Percentiles rank a stretch among this genome's conserved stretches.
These are phyloP conservation scores for Chaetodon auriga DNA, from an alignment of 2,113 vertebrate species.

Conservation along the genomic window DNA sequence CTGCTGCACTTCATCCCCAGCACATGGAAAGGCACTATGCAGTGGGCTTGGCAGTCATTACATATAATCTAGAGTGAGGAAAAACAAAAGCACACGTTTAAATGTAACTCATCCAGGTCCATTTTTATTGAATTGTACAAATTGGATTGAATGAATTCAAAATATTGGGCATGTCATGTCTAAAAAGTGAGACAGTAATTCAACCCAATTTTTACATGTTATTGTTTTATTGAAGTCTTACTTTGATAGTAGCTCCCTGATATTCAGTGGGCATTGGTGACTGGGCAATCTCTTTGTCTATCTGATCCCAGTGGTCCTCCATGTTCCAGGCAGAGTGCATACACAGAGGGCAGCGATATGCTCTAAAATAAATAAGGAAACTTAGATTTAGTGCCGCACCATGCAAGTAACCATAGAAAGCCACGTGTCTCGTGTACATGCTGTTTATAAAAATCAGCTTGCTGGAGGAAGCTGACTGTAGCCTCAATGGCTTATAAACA, in stretches of 20 bases:
- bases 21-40: conserved; percentile 92
- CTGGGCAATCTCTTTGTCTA: conserved; percentile 90
- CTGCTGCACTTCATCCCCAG: conserved; percentile 93
- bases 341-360: conserved; percentile 94
- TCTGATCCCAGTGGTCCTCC: conserved; percentile 88
- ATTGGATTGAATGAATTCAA: not conserved
- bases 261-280: conserved; percentile 95
- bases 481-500: not conserved
- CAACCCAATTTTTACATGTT: not conserved
- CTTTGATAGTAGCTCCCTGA: conserved; percentile 90
- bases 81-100: not conserved
- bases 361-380: conserved; percentile 75
- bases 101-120: not conserved
- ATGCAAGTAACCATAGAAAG: not conserved
- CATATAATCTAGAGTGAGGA: conserved; percentile 88
- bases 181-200: not conserved
- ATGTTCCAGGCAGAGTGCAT: conserved; percentile 93
- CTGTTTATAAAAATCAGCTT: not conserved
- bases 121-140: not conserved
- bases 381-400: not conserved
- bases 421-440: not conserved
- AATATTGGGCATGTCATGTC: not conserved
- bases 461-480: not conserved
- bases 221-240: conserved; percentile 58
- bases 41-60: conserved; percentile 92